Conservation (phyloP, 2,888 invertebrate species). For the Stegophylla sp. region DNA sequence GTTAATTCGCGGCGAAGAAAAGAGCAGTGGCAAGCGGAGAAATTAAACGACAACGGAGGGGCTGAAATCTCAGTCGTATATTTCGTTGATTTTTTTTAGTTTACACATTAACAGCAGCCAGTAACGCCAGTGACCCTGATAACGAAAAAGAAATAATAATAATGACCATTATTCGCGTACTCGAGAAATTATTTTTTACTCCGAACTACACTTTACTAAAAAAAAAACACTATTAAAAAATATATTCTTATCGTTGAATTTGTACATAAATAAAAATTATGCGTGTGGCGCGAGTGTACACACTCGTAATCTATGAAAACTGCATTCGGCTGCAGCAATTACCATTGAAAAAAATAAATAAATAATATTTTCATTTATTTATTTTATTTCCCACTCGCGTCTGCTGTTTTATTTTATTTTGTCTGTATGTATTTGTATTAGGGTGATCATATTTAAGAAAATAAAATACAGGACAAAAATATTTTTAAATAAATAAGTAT, state of each 20-base stretch:
- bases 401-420: neutral
- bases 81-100: conserved; percentile 13
- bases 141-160: too few species aligned
- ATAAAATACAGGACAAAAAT: too few species aligned
- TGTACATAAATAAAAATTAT: conserved; percentile 11
- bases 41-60: neutral
- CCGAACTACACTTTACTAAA: conserved; percentile 4
- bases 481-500: too few species aligned
- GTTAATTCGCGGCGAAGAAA: neutral
- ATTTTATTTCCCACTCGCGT: neutral
- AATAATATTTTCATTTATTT: neutral
- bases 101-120: conserved; percentile 6
- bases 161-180: conserved; percentile 4
- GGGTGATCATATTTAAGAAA: too few species aligned
- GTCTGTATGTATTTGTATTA: too few species aligned
- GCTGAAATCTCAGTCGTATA: neutral
- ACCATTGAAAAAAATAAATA: neutral
- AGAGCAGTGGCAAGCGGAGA: neutral
- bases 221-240: too few species aligned
- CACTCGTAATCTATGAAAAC: conserved; percentile 16
- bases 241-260: conserved; percentile 39
- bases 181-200: neutral
- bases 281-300: too few species aligned
- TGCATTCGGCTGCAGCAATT: conserved; percentile 2
- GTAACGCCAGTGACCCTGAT: conserved; percentile 32